phyloP scores from a whole-genome alignment of 30 jellyfish, hydroid and myxozoan species.

The Sanderia malayensis region DNA sequence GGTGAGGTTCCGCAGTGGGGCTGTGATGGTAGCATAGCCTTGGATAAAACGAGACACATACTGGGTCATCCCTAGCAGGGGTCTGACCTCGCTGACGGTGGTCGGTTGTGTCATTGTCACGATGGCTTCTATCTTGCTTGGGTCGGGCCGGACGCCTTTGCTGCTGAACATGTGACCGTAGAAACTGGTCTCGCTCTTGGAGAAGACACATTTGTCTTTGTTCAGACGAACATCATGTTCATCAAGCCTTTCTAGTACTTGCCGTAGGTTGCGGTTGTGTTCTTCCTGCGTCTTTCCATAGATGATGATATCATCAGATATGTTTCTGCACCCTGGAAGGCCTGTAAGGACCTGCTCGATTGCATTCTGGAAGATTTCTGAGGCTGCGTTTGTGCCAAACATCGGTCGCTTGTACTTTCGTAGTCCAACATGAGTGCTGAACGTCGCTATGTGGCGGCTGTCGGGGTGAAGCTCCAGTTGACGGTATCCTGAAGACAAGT shows the following conservation, averaged over 20 bases:
- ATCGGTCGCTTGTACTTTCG: background rate
- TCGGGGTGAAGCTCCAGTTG: background rate
- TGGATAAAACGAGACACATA: too few species aligned
- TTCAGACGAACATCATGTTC: too few species aligned
- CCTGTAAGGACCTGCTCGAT: background rate
- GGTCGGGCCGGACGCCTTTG: background rate
- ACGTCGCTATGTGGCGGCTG: slow-evolving; percentile 2
- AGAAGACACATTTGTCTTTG: background rate
- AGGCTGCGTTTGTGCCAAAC: slow-evolving; percentile 4
- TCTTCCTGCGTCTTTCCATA: background rate
- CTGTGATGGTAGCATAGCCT: too few species aligned
- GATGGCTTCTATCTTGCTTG: background rate
- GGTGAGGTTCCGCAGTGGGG: too few species aligned
- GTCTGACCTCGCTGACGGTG: background rate
- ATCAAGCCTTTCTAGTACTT: background rate
- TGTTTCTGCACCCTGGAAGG: background rate
- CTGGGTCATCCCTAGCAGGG: too few species aligned
- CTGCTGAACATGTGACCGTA: background rate
- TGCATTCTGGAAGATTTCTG: slow-evolving; percentile 18
- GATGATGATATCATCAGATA: slow-evolving; percentile 12
- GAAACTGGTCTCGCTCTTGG: background rate
- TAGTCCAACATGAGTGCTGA: slow-evolving; percentile 16
- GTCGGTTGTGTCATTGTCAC: background rate
- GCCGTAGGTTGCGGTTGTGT: background rate
- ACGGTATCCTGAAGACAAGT: background rate